Percentiles rank a stretch among this genome's conserved stretches.
Conservation (phyloP, 1,140 invertebrate species). For the Lethrus apterus region DNA sequence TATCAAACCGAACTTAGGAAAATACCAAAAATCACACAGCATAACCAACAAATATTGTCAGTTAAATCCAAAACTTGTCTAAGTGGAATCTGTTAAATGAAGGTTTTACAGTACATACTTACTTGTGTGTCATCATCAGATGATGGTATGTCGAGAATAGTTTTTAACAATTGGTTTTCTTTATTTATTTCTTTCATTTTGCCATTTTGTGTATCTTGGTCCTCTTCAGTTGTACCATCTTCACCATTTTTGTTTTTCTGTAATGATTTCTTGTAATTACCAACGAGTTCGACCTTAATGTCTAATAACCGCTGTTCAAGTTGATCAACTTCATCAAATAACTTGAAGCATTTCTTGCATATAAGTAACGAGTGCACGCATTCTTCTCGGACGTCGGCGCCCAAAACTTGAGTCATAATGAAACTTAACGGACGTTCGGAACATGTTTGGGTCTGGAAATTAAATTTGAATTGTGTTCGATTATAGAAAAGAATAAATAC, state of each 20-base stretch:
- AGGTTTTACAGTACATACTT: slow-evolving; percentile 4
- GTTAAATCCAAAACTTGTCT: too few relatives aligned
- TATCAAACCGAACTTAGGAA: too few relatives aligned
- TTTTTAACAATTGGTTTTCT: slow-evolving; percentile 28
- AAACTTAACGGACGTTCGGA: slow-evolving; percentile 44
- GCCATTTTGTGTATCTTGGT: slow-evolving; percentile 10
- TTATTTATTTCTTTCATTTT: slow-evolving; percentile 15
- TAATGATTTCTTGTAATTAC: slow-evolving; percentile 28
- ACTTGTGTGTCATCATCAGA: slow-evolving; percentile 36
- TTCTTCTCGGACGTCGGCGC: slow-evolving; percentile 43
- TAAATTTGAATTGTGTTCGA: neutral
- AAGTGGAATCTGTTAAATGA: too few relatives aligned
- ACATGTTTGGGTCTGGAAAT: slow-evolving; percentile 24
- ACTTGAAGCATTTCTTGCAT: slow-evolving; percentile 58
- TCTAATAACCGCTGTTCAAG: slow-evolving; percentile 40
- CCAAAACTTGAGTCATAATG: slow-evolving; percentile 46
- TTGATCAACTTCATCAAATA: slow-evolving; percentile 55
- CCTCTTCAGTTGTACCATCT: slow-evolving; percentile 16
- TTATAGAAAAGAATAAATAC: slow-evolving; percentile 18
- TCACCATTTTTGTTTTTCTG: slow-evolving; percentile 26
- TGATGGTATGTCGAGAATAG: slow-evolving; percentile 36
- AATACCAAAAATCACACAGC: too few relatives aligned
- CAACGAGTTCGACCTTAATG: slow-evolving; percentile 32
- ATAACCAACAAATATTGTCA: too few relatives aligned
- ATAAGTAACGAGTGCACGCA: slow-evolving; percentile 47